Evolutionary conservation across 2,797 vertebrate species (phyloP), one percentile per base, ranked within the genome.

Genomic region (Melanotaenia nigrans): DNA sequence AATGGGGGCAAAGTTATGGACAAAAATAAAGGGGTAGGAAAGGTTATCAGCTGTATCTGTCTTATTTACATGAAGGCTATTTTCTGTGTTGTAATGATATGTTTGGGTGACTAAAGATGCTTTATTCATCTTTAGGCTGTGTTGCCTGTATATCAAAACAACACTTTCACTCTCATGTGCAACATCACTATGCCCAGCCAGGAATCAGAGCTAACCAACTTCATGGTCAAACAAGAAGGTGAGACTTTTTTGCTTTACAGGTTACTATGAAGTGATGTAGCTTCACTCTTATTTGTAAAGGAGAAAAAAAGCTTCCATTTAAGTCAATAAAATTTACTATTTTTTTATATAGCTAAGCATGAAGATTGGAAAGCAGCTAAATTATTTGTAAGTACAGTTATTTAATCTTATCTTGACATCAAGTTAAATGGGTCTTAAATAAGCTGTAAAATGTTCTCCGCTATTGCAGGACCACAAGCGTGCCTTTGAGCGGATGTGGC

Each of bases 401-500:
- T 69, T 25, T 2, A 6, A 40, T 22, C n/a, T 10, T 9, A 16
- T 58, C 1, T 3, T 0, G 28, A 3, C 3, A 20, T 8, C 1
- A 22, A 2, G 10, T 1, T 20, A 22, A 51, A 45, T 7, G 2
- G 56, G 71, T 38, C 1, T n/a, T 61, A 1, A 65, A 16, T 22
- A 32, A 1, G 1, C 36, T 49, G 4, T 30, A 20, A 68, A 33
- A 71, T 38, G 0, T 78, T 78, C 5, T 62, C 4, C 65, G 8
- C 60, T 71, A 55, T 42, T 78, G 13, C 88, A 99, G 98, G 96
- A 98, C 42, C 98, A 99, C 85, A 96, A 78, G 67, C 95, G 94
- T 6, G 91, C 75, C 0, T 99, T 98, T 89, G 94, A 99, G 83
- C 93, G 83, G 62, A 95, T 97, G 95, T 99, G 98, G 98, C 94